Conservation (phyloP, 35 echinoderm and acorn worm species). For the Apostichopus californicus region DNA sequence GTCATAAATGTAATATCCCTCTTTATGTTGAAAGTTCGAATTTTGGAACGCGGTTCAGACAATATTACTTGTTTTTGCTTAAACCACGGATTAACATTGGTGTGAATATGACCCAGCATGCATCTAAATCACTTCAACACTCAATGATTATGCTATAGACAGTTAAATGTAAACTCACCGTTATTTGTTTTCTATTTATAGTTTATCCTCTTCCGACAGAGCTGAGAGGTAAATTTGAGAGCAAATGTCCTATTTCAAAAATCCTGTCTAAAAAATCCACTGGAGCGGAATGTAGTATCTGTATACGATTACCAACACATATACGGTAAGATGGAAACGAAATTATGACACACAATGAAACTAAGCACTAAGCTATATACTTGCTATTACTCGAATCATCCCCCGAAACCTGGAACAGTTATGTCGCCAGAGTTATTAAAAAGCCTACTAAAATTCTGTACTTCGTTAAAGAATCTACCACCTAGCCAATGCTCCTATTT, state of each 20-base stretch:
- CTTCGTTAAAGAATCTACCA: conserved; percentile 51
- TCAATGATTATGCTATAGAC: background rate
- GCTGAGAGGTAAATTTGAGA: background rate
- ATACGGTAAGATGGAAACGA: too few species aligned
- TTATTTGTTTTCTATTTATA: background rate
- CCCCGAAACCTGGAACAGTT: background rate
- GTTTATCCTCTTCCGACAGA: background rate
- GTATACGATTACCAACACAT: too few species aligned
- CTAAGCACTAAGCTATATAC: background rate
- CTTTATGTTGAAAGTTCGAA: too few species aligned
- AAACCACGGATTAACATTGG: too few species aligned
- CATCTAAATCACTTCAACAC: too few species aligned
- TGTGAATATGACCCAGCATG: too few species aligned
- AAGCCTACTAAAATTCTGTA: conserved; percentile 55
- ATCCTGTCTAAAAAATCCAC: background rate
- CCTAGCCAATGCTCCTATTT: conserved; percentile 49
- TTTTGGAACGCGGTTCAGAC: too few species aligned
- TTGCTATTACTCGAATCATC: background rate
- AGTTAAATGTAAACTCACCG: background rate
- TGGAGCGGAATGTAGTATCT: background rate
- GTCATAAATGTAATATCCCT: background rate
- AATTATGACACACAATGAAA: background rate
- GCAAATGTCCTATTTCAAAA: background rate
- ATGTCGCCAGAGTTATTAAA: conserved; percentile 39
- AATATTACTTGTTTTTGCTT: too few species aligned